Conservation (phyloP, 2,888 invertebrate genomes). For the Sminthurides aquaticus region DNA sequence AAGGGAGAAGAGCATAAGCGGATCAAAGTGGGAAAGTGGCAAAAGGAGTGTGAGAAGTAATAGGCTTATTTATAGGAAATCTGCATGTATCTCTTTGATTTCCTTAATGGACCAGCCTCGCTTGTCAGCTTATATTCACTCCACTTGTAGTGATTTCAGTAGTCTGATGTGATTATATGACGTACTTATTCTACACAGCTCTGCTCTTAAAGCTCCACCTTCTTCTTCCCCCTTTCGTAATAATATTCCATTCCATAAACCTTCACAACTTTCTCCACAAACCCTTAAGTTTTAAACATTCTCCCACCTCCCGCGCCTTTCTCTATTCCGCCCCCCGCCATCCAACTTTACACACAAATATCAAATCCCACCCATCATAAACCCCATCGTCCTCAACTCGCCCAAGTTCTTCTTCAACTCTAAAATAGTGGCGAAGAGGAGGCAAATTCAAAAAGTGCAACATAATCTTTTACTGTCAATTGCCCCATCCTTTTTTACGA, state of each 20-base stretch:
- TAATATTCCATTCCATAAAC: too few relatives aligned
- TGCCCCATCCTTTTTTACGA: neutral
- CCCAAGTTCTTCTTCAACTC: neutral
- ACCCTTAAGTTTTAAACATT: neutral
- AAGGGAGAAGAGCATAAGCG: neutral
- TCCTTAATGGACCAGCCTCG: conserved; percentile 22
- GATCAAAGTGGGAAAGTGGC: neutral
- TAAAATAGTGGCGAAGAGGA: neutral
- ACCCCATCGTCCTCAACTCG: too few relatives aligned
- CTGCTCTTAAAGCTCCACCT: neutral
- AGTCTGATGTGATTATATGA: neutral
- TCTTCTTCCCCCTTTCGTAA: neutral
- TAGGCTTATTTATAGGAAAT: conserved; percentile 24
- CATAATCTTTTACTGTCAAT: neutral
- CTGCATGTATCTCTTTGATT: conserved; percentile 24
- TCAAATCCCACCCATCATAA: too few relatives aligned
- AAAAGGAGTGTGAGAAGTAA: conserved; percentile 11
- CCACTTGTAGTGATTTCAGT: neutral
- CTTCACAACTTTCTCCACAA: too few relatives aligned
- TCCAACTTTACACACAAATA: too few relatives aligned
- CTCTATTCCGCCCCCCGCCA: too few relatives aligned
- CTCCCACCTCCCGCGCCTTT: neutral
- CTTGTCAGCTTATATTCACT: conserved; percentile 15
- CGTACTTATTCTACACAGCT: neutral
- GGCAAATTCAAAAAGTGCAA: neutral